Conservation (phyloP, 2,797 vertebrate species). For the Hypotaenidia okinawae region DNA sequence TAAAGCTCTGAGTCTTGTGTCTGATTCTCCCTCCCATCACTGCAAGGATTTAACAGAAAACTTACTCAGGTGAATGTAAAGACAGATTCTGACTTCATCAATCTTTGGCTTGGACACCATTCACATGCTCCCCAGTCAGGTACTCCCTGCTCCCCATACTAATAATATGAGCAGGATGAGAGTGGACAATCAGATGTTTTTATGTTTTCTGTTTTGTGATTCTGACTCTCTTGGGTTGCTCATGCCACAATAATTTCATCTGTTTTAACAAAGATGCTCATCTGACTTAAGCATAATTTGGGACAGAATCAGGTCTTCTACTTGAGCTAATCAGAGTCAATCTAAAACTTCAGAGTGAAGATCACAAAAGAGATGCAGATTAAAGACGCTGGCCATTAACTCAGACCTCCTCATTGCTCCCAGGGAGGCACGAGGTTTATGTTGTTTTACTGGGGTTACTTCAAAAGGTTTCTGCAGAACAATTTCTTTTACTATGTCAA, state of each 20-base stretch:
- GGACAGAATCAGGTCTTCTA: conserved; percentile 34
- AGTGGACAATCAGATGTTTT: background rate
- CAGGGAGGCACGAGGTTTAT: conserved; percentile 17
- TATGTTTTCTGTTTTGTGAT: background rate
- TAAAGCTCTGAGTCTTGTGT: background rate
- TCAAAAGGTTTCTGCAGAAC: background rate
- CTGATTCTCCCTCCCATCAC: background rate
- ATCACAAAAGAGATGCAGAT: conserved; percentile 26
- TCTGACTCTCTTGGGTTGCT: background rate
- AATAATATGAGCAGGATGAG: background rate
- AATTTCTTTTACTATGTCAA: conserved; percentile 1
- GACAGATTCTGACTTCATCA: background rate
- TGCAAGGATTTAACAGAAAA: background rate
- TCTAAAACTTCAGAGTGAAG: background rate
- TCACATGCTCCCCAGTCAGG: background rate
- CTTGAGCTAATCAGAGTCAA: conserved; percentile 42
- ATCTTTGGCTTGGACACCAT: background rate
- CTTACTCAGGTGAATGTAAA: background rate
- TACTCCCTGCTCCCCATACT: background rate
- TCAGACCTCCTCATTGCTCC: conserved; percentile 22
- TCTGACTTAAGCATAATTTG: background rate
- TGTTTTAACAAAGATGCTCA: background rate
- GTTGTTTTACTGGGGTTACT: conserved; percentile 12
- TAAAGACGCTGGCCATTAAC: conserved; percentile 31
- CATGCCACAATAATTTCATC: background rate